A percentile compares a stretch with the other conserved stretches of the same genome.
Conservation (phyloP, 2,888 invertebrate species). For the Hetaerina titia region DNA sequence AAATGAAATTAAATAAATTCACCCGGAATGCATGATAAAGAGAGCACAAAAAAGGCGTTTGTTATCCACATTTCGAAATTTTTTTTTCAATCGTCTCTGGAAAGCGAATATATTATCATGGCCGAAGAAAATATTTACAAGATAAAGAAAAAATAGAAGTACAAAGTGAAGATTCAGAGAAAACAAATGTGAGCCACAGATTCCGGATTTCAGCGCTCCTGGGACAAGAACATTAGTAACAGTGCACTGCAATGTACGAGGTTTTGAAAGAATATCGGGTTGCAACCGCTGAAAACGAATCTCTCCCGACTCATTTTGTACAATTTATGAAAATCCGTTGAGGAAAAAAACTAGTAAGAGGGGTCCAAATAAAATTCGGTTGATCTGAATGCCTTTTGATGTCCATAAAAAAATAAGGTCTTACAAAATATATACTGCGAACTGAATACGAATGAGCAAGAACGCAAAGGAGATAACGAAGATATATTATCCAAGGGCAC, state of each 20-base stretch:
- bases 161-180: too few species aligned
- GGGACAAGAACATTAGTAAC: background rate
- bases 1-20: constrained; percentile 42
- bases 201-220: background rate
- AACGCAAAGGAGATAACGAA: constrained; percentile 19
- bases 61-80: background rate
- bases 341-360: background rate
- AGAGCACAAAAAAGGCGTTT: background rate
- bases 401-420: background rate
- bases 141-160: background rate
- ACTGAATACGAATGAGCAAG: constrained; percentile 33
- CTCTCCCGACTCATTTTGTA: background rate
- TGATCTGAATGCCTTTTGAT: background rate
- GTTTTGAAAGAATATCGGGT: background rate
- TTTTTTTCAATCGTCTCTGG: background rate
- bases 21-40: background rate
- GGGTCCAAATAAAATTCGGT: background rate
- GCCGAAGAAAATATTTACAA: background rate
- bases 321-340: background rate
- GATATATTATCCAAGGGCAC: constrained; percentile 16
- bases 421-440: background rate
- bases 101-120: background rate
- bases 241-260: background rate
- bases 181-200: background rate
- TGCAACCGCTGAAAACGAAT: background rate